Conservation (phyloP, 2,888 invertebrate species). For the Eupeodes latifasciatus region DNA sequence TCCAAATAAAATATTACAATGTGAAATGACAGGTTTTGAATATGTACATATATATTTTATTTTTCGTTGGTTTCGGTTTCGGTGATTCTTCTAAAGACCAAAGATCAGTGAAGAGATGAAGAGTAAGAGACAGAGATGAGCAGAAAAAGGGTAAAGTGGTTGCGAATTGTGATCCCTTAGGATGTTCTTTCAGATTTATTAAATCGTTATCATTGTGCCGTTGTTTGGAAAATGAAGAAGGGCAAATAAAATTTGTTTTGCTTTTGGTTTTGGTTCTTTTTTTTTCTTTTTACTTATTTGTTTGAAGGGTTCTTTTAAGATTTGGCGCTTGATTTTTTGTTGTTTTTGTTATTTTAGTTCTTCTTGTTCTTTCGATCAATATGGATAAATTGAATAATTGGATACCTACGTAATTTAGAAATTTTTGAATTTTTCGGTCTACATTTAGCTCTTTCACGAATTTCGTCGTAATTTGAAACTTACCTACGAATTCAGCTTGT, state of each 20-base stretch:
- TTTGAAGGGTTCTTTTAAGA: neutral
- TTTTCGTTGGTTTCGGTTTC: neutral
- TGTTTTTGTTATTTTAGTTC: neutral
- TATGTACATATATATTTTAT: neutral
- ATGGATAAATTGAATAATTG: neutral
- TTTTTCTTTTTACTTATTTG: neutral
- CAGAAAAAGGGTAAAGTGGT: neutral
- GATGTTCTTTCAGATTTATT: neutral
- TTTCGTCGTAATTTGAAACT: no score
- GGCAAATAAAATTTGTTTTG: neutral
- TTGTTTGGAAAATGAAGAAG: neutral
- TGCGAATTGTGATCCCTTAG: neutral
- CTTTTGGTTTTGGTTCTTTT: no score
- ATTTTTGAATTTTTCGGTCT: no score
- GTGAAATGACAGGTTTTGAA: slow-evolving; percentile 2
- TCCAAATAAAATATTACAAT: slow-evolving; percentile 24
- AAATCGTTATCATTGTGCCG: neutral
- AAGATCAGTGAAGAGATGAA: neutral
- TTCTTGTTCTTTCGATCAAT: neutral
- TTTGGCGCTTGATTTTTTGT: neutral
- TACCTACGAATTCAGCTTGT: no score
- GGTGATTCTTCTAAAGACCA: neutral
- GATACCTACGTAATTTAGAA: no score
- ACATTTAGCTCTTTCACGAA: no score
- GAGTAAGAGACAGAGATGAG: neutral